Percentiles rank a stretch among this genome's conserved stretches.
Evolutionary conservation across 2,888 invertebrate genomes (phyloP).

Genomic region (Catonia carolina): DNA sequence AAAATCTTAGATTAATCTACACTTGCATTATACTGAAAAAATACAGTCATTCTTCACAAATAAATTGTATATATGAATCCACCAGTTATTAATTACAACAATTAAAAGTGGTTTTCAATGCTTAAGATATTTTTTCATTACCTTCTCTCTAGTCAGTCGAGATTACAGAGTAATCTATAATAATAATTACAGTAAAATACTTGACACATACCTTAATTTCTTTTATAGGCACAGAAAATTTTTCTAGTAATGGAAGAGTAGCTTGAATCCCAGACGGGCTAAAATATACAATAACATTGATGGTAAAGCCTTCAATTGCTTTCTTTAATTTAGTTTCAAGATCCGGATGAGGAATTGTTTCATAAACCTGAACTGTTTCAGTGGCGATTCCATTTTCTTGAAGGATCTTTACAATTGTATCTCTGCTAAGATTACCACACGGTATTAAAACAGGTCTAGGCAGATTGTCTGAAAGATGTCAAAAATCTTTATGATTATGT

Average conservation of each 20-base stretch:
- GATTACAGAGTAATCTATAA: too few species aligned
- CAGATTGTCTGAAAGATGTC: constrained; percentile 27
- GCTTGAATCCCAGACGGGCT: constrained; percentile 36
- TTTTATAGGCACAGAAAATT: too few species aligned
- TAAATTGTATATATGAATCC: too few species aligned
- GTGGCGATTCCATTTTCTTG: constrained; percentile 26
- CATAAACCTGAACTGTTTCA: constrained; percentile 32
- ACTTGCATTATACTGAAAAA: too few species aligned
- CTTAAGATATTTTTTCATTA: too few species aligned
- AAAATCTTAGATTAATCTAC: too few species aligned
- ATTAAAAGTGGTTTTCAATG: too few species aligned
- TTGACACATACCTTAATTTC: too few species aligned
- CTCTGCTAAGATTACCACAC: constrained; percentile 32
- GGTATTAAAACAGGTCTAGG: constrained; percentile 32
- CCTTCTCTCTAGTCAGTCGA: too few species aligned
- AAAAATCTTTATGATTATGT: not conserved
- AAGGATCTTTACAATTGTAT: constrained; percentile 27
- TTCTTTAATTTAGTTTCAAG: constrained; percentile 27
- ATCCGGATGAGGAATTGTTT: constrained; percentile 31
- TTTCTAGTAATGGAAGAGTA: constrained; percentile 26
- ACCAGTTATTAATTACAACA: too few species aligned
- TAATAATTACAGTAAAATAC: too few species aligned
- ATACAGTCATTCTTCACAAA: too few species aligned
- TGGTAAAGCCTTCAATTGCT: constrained; percentile 9
- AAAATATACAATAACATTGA: constrained; percentile 32